Percentiles rank a stretch among this genome's conserved stretches.
phyloP scores from a whole-genome alignment of 2,888 invertebrate genomes.

The Synergus itoensis region DNA sequence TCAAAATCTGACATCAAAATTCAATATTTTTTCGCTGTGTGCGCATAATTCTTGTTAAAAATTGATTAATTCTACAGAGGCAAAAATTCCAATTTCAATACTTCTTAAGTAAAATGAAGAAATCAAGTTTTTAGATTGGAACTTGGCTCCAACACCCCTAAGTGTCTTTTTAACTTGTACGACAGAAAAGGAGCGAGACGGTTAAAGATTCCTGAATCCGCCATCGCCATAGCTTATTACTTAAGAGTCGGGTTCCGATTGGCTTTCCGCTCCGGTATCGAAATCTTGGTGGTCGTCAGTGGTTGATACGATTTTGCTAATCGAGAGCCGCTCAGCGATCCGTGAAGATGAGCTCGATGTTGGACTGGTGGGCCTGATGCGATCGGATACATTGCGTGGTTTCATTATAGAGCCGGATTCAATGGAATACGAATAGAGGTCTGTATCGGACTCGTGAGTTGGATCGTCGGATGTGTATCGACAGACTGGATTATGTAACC shows the following conservation, averaged over 20 bases:
- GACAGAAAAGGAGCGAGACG: not conserved
- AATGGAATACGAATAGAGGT: conserved; percentile 36
- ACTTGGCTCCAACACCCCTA: no score
- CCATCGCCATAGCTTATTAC: not conserved
- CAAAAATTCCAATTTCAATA: no score
- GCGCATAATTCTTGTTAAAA: no score
- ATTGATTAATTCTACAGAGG: no score
- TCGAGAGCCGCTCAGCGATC: conserved; percentile 68
- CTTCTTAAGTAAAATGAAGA: no score
- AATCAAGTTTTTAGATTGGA: no score
- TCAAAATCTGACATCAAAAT: no score
- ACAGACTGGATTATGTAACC: conserved; percentile 69
- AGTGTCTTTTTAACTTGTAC: no score
- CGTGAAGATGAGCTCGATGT: conserved; percentile 63
- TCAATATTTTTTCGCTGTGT: no score
- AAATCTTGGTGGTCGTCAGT: conserved; percentile 51
- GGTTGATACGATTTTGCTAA: conserved; percentile 74
- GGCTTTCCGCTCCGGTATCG: not conserved
- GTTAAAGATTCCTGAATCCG: not conserved
- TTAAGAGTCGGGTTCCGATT: not conserved
- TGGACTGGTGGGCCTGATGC: conserved; percentile 50
- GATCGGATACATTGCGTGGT: conserved; percentile 59
- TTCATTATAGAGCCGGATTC: conserved; percentile 55
- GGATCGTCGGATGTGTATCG: conserved; percentile 54
- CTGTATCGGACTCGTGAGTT: conserved; percentile 55